These are phyloP conservation scores for Drosophila guanche DNA, from an alignment of 1,140 invertebrate genomes.

Conservation along the genomic window DNA sequence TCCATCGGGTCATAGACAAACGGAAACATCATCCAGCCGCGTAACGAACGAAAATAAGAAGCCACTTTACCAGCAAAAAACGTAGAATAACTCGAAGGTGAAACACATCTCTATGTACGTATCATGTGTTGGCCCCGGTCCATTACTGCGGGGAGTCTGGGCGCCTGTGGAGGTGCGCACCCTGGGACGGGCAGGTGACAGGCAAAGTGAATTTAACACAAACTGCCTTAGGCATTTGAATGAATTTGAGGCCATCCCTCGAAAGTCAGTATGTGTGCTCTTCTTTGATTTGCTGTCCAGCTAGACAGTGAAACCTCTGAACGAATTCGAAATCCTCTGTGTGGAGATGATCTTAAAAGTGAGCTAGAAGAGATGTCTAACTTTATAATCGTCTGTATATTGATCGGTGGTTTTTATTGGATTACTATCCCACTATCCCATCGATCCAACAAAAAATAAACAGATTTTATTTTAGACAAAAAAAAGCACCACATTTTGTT, in stretches of 20 bases:
- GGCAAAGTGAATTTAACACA: slow-evolving; percentile 69
- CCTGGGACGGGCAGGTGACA: slow-evolving; percentile 48
- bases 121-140: slow-evolving; percentile 33
- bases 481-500: too few relatives aligned
- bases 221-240: slow-evolving; percentile 62
- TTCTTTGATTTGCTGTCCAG: neutral
- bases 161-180: too few relatives aligned
- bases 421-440: too few relatives aligned
- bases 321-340: too few relatives aligned
- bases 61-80: slow-evolving; percentile 33
- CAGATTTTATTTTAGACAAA: neutral
- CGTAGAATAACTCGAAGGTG: neutral
- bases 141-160: too few relatives aligned
- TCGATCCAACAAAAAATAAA: too few relatives aligned
- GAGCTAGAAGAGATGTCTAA: too few relatives aligned
- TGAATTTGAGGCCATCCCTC: slow-evolving; percentile 12
- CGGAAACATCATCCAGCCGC: slow-evolving; percentile 51
- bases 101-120: slow-evolving; percentile 6
- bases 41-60: slow-evolving; percentile 66
- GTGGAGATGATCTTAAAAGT: too few relatives aligned
- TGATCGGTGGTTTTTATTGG: too few relatives aligned
- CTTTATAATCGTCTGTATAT: too few relatives aligned
- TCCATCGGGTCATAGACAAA: slow-evolving; percentile 13
- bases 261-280: slow-evolving; percentile 4
- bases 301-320: too few relatives aligned